Evolutionary conservation across 2,797 vertebrate genomes (phyloP), one percentile per base, ranked within the genome.

Genomic region (Gymnoscopelus braueri): DNA sequence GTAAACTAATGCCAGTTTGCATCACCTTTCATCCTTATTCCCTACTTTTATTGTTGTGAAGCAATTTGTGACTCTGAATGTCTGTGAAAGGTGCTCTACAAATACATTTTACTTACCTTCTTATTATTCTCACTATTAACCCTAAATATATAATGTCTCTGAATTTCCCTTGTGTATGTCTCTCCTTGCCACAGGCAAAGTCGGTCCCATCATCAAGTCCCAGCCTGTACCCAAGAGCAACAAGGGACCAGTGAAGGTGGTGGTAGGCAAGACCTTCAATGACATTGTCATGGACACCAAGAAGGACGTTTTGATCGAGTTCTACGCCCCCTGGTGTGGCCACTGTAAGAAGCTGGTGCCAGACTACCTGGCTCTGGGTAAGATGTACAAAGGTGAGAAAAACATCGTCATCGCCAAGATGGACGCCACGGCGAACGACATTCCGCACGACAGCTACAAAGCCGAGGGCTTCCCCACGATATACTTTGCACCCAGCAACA

Each of bases 311-410:
- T 94, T 99, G 3, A 95, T 99, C 0, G 97, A 99, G 88, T 96
- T 99, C 85, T 99, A 99, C 0, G 97, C 98, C 0, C 98, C 98
- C 0, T 99, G 98, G 98, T 99, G 98, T 0, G 97, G 98, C 60
- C 97, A 99, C 85, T 99, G 97, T 88, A 98, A 98, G 87, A 95
- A 98, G 77, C 65, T 99, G 63, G 98, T 99, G 67, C 97, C 98
- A 0, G 91, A 97, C 3, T 99, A 95, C 54, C 67, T 91, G 0
- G 93, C 95, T 56, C 89, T 99, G 70, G 98, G 90, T 56, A 99
- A 97, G 92, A 98, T 96, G 80, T 99, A 97, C 88, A 98, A 95
- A 81, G 91, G 87, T 1, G 95, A 96, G 89, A 96, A 96, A 81
- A 94, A 94, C 64, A 84, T 99, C 29, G 92, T 99, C 69, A 97